Evolutionary conservation across 2,113 vertebrate species (phyloP).

Genomic region (Oophaga pumilio): DNA sequence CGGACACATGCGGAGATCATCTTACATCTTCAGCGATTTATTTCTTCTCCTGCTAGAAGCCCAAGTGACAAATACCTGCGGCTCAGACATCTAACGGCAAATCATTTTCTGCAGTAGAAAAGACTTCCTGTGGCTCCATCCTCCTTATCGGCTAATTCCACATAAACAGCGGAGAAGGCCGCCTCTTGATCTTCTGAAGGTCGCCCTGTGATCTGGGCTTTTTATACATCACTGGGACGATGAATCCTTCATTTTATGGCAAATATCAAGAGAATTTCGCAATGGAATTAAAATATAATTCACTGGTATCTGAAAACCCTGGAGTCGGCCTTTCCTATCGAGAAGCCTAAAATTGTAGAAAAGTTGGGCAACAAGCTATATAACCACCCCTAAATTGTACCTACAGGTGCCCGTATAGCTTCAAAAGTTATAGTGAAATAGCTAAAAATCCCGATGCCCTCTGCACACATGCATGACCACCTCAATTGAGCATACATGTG

Average conservation of each 20-base stretch:
- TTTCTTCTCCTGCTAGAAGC: not conserved
- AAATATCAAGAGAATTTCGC: not conserved
- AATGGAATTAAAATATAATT: not conserved
- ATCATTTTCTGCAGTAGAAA: not conserved
- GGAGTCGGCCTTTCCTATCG: not conserved
- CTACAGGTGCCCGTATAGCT: too few species aligned
- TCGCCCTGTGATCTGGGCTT: conserved; percentile 5
- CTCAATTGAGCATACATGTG: too few species aligned
- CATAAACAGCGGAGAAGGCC: conserved; percentile 41
- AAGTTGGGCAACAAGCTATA: not conserved
- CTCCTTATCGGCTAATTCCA: conserved; percentile 38
- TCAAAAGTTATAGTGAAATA: too few species aligned
- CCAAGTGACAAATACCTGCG: conserved; percentile 31
- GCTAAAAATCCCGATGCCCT: too few species aligned
- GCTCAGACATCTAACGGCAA: conserved; percentile 9
- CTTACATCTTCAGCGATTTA: not conserved
- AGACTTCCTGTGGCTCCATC: not conserved
- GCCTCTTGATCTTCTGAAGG: conserved; percentile 31
- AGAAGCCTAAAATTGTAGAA: not conserved
- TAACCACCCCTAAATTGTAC: not conserved
- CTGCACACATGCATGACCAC: too few species aligned
- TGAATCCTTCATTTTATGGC: not conserved
- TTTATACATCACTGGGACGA: not conserved
- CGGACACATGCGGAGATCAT: not conserved
- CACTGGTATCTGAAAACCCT: not conserved